Evolutionary conservation across 2,113 vertebrate genomes (phyloP).

Genomic region (Drymodes brunneopygia): DNA sequence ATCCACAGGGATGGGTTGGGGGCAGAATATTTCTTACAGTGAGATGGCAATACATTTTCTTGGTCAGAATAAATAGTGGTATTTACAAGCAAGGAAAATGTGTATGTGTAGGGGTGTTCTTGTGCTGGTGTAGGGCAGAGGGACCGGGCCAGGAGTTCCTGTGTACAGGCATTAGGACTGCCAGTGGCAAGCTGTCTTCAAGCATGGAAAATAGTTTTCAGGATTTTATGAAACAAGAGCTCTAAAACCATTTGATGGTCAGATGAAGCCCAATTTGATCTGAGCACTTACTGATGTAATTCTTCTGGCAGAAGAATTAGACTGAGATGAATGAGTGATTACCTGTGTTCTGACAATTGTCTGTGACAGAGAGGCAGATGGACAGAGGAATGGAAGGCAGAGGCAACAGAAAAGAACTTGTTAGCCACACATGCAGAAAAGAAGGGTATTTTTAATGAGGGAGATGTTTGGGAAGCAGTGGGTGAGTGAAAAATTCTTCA

Average conservation of each 20-base stretch:
- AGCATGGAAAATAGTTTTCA: background rate
- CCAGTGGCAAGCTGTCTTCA: background rate
- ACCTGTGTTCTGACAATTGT: background rate
- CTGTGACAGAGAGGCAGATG: background rate
- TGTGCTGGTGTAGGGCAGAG: background rate
- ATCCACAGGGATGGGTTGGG: background rate
- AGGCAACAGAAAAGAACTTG: background rate
- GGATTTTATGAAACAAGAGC: background rate
- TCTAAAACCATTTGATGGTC: background rate
- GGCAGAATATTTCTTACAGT: background rate
- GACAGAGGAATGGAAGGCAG: background rate
- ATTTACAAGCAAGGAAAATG: background rate
- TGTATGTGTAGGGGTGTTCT: background rate
- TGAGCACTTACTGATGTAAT: background rate
- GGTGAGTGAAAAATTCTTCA: background rate
- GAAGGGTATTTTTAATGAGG: background rate
- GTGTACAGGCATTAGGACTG: accelerated
- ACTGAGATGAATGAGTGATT: background rate
- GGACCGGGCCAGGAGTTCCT: background rate
- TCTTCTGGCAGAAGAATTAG: background rate
- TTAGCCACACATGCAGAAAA: background rate
- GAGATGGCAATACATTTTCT: background rate
- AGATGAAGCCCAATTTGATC: background rate
- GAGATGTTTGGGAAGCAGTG: background rate
- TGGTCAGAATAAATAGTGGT: background rate